phyloP scores from a whole-genome alignment of 2,797 vertebrate species.

The Macropus fuliginosus region DNA sequence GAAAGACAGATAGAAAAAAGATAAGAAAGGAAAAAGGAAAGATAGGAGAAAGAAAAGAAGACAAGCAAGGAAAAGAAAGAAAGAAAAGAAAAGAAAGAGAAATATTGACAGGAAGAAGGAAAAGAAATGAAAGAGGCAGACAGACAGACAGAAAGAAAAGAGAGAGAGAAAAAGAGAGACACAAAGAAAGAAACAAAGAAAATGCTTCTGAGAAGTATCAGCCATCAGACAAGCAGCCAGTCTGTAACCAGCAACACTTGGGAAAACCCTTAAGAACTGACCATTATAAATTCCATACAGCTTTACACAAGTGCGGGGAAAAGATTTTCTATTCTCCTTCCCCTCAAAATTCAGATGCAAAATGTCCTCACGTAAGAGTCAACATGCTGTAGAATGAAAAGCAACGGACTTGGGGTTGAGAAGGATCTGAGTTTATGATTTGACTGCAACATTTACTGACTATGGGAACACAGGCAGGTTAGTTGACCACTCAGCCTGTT shows the following conservation, averaged over 20 bases:
- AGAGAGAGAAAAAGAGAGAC: not conserved
- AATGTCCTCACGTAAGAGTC: not conserved
- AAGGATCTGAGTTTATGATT: not conserved
- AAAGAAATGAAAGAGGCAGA: too few relatives aligned
- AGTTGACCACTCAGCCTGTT: not conserved
- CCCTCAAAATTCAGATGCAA: not conserved
- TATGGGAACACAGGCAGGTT: not conserved
- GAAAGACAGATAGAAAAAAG: not conserved
- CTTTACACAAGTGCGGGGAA: not conserved
- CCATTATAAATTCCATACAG: not conserved
- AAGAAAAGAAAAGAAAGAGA: not conserved
- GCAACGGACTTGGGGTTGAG: not conserved
- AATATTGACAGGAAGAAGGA: not conserved
- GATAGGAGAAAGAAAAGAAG: too few relatives aligned
- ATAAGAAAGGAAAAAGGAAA: not conserved
- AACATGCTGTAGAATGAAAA: not conserved
- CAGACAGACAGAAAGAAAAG: too few relatives aligned
- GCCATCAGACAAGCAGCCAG: not conserved
- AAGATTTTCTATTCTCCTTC: not conserved
- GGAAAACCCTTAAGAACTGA: not conserved
- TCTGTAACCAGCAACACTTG: not conserved
- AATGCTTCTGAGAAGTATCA: not conserved
- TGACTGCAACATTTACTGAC: not conserved
- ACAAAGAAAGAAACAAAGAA: not conserved
- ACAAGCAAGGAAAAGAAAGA: not conserved